Conservation (phyloP, 2,797 vertebrate genomes). For the Malacoraja senta region DNA sequence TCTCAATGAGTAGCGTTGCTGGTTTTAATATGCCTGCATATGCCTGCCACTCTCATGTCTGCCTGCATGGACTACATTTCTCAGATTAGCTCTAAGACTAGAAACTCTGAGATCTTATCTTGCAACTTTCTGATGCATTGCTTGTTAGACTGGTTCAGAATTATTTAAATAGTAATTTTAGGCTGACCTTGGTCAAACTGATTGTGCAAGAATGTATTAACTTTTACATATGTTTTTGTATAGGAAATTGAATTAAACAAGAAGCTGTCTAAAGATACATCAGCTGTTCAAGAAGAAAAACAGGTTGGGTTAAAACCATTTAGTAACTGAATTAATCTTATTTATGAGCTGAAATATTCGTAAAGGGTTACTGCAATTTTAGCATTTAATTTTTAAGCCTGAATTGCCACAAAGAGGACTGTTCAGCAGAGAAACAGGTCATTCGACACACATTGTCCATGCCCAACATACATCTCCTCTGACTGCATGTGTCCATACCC, state of each 20-base stretch:
- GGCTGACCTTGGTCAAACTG: background rate
- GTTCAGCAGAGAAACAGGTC: too few species aligned
- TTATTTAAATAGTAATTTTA: background rate
- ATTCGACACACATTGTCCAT: too few species aligned
- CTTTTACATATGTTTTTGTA: constrained; percentile 41
- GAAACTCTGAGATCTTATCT: background rate
- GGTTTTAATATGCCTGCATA: background rate
- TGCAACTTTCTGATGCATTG: background rate
- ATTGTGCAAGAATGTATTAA: background rate
- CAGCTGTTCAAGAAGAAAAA: constrained; percentile 66
- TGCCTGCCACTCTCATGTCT: too few species aligned
- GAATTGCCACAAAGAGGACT: background rate
- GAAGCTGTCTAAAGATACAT: constrained; percentile 66
- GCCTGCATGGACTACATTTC: background rate
- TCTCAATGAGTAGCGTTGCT: background rate
- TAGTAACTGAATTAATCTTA: background rate
- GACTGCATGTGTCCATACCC: too few species aligned
- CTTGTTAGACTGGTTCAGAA: background rate
- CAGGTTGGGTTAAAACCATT: constrained; percentile 57
- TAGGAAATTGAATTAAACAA: constrained; percentile 76
- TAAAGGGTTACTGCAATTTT: background rate
- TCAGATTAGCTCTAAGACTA: background rate
- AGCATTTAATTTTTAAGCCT: background rate
- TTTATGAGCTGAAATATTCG: background rate
- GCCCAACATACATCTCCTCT: too few species aligned